Conservation (phyloP, 1,140 invertebrate genomes). For the Tribolium madens region DNA sequence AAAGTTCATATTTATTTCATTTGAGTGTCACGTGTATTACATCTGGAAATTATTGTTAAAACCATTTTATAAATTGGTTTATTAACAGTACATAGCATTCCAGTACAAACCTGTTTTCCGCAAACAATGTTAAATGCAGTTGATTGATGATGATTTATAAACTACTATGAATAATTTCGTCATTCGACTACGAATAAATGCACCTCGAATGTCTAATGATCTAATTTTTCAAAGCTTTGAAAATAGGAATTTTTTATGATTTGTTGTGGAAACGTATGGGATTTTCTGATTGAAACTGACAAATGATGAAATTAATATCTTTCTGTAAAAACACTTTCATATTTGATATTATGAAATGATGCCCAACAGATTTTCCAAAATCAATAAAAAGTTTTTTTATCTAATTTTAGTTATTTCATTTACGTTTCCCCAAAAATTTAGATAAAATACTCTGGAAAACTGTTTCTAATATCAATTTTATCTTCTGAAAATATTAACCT, state of each 20-base stretch:
- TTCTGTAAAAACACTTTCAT: no score
- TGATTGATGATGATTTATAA: constrained; percentile 31
- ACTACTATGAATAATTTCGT: constrained; percentile 5
- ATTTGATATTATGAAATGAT: no score
- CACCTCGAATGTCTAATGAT: background rate
- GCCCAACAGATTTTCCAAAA: no score
- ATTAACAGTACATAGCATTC: background rate
- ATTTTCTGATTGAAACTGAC: no score
- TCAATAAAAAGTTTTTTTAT: no score
- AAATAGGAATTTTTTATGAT: background rate
- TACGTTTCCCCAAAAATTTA: no score
- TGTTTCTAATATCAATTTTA: constrained; percentile 3
- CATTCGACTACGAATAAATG: background rate
- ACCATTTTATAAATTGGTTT: constrained; percentile 34
- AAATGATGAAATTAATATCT: no score
- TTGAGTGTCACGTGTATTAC: background rate
- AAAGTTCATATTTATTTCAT: constrained; percentile 30
- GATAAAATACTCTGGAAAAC: background rate
- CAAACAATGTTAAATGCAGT: constrained; percentile 26
- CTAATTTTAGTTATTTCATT: no score
- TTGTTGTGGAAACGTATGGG: no score
- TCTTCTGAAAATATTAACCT: background rate
- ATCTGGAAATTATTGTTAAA: constrained; percentile 9
- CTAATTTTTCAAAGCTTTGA: background rate
- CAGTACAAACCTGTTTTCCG: background rate